phyloP scores from a whole-genome alignment of 2,113 vertebrate species.

The Chloroceryle aenea region DNA sequence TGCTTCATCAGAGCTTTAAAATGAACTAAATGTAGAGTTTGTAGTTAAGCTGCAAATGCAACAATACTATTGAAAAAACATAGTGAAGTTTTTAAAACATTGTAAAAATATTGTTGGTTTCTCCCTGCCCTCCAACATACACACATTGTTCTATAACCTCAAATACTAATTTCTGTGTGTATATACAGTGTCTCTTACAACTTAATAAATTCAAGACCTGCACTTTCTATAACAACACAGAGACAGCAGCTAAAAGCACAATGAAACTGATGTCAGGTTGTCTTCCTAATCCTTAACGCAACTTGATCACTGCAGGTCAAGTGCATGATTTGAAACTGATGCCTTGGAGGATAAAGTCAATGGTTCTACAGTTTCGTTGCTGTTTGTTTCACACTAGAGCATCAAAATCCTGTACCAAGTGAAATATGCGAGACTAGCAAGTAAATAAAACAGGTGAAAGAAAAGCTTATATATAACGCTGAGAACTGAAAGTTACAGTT shows the following conservation, averaged over 20 bases:
- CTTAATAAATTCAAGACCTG: not conserved
- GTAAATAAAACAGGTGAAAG: not conserved
- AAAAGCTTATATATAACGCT: not conserved
- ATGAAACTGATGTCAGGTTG: constrained; percentile 13
- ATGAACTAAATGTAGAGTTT: not conserved
- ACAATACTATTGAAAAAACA: not conserved
- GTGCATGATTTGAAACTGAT: constrained; percentile 25
- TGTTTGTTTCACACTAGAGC: not conserved
- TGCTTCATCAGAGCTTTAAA: not conserved
- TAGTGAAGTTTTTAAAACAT: not conserved
- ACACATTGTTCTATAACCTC: not conserved
- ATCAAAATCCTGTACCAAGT: not conserved
- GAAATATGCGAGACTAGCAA: not conserved
- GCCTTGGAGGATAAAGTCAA: not conserved
- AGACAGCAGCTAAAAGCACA: constrained; percentile 41
- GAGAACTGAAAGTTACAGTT: not conserved
- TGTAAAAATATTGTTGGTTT: not conserved
- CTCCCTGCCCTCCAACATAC: not conserved
- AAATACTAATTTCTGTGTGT: not conserved
- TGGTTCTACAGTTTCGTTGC: not conserved
- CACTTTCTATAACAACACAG: constrained; percentile 18
- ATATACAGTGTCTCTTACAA: not conserved
- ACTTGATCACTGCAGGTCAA: constrained; percentile 49
- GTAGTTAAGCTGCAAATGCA: not conserved
- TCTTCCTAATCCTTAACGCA: constrained; percentile 5